phyloP scores from a whole-genome alignment of 1,140 invertebrate genomes.

The Akabosia matsudoensis region DNA sequence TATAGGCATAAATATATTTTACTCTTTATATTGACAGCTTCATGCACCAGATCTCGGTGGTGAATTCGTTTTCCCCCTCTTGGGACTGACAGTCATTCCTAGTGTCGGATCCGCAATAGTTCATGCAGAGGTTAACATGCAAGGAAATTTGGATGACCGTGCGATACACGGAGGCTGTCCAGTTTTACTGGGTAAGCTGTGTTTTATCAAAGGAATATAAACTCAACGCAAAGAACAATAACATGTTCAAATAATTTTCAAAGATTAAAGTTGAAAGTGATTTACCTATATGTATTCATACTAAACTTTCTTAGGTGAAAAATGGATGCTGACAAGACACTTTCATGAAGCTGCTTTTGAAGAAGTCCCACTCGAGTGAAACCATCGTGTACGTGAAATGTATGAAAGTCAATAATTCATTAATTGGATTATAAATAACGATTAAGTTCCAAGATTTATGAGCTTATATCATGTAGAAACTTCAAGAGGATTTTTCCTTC shows the following conservation, averaged over 20 bases:
- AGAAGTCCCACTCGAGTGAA: too few species aligned
- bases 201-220: too few species aligned
- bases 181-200: not conserved
- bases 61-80: not conserved
- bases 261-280: not conserved
- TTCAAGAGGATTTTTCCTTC: too few species aligned
- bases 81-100: not conserved
- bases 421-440: too few species aligned
- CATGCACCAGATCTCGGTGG: not conserved
- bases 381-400: too few species aligned
- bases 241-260: not conserved
- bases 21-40: not conserved
- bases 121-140: not conserved
- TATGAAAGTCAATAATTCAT: too few species aligned
- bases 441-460: too few species aligned
- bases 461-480: too few species aligned
- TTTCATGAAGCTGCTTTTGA: not conserved
- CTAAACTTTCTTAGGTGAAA: conserved; percentile 3
- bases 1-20: not conserved
- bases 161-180: conserved; percentile 3
- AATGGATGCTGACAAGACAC: not conserved
- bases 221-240: too few species aligned
- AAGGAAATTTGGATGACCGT: not conserved
- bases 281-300: not conserved
- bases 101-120: not conserved